phyloP scores from a whole-genome alignment of 2,888 invertebrate species.

The Heterodera filipjevi region DNA sequence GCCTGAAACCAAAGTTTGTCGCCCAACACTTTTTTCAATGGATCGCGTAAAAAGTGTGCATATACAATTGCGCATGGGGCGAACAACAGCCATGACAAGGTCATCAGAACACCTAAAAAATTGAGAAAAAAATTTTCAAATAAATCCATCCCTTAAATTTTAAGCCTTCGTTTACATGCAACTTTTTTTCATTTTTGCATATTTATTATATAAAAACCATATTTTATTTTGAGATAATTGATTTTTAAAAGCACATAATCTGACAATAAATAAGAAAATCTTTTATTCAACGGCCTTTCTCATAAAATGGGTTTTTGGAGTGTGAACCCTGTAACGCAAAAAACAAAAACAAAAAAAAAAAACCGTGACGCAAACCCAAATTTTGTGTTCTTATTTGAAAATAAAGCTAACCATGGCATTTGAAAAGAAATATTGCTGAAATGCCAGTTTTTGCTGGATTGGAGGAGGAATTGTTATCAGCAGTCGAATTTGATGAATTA shows the following conservation, averaged over 20 bases:
- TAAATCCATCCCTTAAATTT: not conserved
- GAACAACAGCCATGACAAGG: slow-evolving; percentile 22
- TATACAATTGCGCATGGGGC: slow-evolving; percentile 21
- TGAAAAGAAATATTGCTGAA: slow-evolving; percentile 18
- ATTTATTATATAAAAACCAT: too few species aligned
- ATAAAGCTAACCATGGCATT: slow-evolving; percentile 16
- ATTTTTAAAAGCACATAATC: too few species aligned
- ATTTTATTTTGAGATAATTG: too few species aligned
- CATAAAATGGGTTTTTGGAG: too few species aligned
- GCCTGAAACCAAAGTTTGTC: slow-evolving; percentile 23
- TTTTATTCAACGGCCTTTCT: not conserved
- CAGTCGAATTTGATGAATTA: slow-evolving; percentile 5
- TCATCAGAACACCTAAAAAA: slow-evolving; percentile 19
- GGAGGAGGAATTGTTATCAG: not conserved
- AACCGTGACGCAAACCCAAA: not conserved
- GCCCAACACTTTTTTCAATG: slow-evolving; percentile 16
- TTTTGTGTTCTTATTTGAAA: not conserved
- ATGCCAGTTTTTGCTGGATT: slow-evolving; percentile 9
- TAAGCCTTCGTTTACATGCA: too few species aligned
- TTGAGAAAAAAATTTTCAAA: not conserved
- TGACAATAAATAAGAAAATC: not conserved
- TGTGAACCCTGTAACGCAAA: too few species aligned
- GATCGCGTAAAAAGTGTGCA: slow-evolving; percentile 11
- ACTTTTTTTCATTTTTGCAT: too few species aligned
- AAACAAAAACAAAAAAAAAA: too few species aligned